These are phyloP conservation scores for Drosophila siamana DNA, from an alignment of 2,888 invertebrate genomes.

Conservation along the genomic window DNA sequence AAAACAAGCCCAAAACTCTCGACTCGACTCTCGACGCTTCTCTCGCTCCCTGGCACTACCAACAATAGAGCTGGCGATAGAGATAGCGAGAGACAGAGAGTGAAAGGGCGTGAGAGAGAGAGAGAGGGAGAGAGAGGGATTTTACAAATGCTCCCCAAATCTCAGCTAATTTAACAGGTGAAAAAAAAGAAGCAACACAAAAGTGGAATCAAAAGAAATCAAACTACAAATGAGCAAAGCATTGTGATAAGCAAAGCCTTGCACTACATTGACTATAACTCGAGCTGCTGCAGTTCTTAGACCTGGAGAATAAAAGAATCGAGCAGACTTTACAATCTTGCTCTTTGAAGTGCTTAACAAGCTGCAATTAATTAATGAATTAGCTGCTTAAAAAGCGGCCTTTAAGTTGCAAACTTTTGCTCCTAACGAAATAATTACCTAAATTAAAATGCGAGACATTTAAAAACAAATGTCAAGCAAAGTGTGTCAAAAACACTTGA, in stretches of 20 bases:
- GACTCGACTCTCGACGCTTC: slow-evolving; percentile 21
- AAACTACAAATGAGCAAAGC: slow-evolving; percentile 18
- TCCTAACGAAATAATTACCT: background rate
- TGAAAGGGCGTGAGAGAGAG: background rate
- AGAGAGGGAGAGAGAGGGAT: slow-evolving; percentile 7
- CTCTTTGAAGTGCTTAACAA: background rate
- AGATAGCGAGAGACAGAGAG: background rate
- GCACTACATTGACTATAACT: background rate
- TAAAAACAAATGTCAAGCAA: background rate
- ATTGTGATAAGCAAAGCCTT: slow-evolving; percentile 8
- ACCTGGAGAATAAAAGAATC: background rate
- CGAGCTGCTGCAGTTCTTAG: background rate
- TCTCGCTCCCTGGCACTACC: slow-evolving; percentile 9
- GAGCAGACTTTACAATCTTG: background rate
- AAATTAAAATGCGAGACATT: background rate
- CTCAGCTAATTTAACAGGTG: slow-evolving; percentile 39
- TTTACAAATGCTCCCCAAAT: slow-evolving; percentile 29
- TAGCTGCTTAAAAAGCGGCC: background rate
- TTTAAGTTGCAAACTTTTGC: background rate
- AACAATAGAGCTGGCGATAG: slow-evolving; percentile 7
- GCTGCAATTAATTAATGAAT: background rate
- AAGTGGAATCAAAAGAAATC: slow-evolving; percentile 12
- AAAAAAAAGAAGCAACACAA: background rate
- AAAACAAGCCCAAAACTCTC: slow-evolving; percentile 48
- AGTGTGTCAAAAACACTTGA: background rate